Evolutionary conservation across 2,888 invertebrate species (phyloP).

Genomic region (Clitarchus hookeri): DNA sequence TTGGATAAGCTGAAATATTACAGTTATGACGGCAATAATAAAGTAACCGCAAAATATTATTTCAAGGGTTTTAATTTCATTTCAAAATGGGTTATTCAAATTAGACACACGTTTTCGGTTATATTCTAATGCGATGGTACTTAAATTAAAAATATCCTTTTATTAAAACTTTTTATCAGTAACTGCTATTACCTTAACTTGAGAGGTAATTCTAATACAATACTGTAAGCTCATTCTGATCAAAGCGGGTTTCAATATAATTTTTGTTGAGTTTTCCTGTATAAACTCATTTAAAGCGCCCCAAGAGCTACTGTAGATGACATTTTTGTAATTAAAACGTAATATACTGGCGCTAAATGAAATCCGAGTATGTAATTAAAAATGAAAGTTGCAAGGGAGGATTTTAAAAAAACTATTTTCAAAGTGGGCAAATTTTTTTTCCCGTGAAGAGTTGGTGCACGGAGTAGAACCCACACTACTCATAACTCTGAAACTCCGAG

Average conservation of each 20-base stretch:
- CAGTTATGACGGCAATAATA: neutral
- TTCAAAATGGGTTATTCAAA: too few species aligned
- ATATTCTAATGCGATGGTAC: neutral
- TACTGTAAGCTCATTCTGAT: neutral
- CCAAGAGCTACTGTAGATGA: neutral
- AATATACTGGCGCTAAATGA: neutral
- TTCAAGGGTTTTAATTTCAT: too few species aligned
- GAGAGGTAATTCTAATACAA: neutral
- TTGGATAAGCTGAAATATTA: neutral
- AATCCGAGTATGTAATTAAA: neutral
- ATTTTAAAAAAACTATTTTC: neutral
- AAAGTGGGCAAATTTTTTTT: neutral
- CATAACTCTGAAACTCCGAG: neutral
- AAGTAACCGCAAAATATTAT: too few species aligned
- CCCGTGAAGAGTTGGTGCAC: neutral
- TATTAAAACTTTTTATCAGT: neutral
- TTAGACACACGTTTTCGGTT: too few species aligned
- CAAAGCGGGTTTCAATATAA: neutral
- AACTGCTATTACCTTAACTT: neutral
- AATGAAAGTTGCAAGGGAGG: neutral
- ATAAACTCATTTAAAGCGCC: neutral
- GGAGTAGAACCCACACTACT: neutral
- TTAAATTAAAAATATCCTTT: neutral
- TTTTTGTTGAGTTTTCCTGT: neutral
- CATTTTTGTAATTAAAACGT: conserved; percentile 9